Base-by-base conservation (phyloP, 2,113 vertebrate genomes). In the Hiodon tergisus region DNA sequence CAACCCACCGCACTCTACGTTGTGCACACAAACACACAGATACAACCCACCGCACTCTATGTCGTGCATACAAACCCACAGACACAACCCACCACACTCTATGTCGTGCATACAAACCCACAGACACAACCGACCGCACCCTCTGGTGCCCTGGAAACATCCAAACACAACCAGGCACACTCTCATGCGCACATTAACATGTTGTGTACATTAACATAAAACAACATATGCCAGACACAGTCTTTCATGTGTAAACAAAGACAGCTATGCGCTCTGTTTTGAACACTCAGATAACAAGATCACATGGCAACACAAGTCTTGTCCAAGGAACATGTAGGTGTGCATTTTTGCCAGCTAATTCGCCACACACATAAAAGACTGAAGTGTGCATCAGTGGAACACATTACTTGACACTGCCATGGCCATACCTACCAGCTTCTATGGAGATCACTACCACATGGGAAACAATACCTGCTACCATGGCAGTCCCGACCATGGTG, bases 61-160 rank as follows among this genome's bases (percentile, higher is more conserved):
- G 72, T 78, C 55, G 75, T 74, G 75, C 81, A 76, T 82, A 78
- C 81, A 85, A 78, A 81, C 82, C 0, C 58, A 59, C 58, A 59
- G 58, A 9, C 5, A 14, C 14, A 59, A 11, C 9, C 52, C 48
- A 54, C 13, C 13, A 17, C 14, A n/a, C n/a, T 52, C 51, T 16
- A 8, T 76, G 1, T 76, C 55, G 66, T 53, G 16, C 51, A 51
- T 59, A 65, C 62, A 70, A 5, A 55, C 76, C 73, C 13, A 77
- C 54, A 75, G 17, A 46, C 31, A 54, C 51, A 74, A 6, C 31
- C 61, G 57, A 31, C 31, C 61, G 62, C 59, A 61, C 13, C 6
- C 71, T 50, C 16, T 7, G n/a, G 2, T 58, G 78, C 63, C 80
- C 75, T 78, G 81, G 74, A 76, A 76, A 76, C 72, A 72, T 5